phyloP scores from a whole-genome alignment of 2,113 vertebrate genomes.

The Hiodon tergisus region DNA sequence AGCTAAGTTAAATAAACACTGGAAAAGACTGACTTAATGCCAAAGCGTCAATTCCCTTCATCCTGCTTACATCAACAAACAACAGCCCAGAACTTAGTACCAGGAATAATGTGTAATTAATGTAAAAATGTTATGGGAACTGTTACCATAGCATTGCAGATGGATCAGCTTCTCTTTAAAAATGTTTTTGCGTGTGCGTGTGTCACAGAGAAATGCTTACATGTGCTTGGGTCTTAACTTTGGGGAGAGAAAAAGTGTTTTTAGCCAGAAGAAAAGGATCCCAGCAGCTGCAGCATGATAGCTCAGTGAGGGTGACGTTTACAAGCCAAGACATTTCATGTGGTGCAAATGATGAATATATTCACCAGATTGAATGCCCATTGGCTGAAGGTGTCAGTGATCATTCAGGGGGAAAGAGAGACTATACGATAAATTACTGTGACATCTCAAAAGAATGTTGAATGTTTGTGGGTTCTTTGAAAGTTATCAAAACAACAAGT shows the following conservation, averaged over 20 bases:
- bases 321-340: background rate
- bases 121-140: slow-evolving; percentile 24
- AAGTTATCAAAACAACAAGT: background rate
- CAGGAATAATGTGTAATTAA: slow-evolving; percentile 20
- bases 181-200: background rate
- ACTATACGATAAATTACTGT: background rate
- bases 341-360: background rate
- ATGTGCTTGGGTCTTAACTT: background rate
- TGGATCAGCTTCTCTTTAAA: background rate
- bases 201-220: background rate
- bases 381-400: slow-evolving; percentile 3
- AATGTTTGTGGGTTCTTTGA: slow-evolving; percentile 10
- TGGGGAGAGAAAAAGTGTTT: background rate
- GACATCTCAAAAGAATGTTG: slow-evolving; percentile 12
- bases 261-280: background rate
- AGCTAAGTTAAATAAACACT: slow-evolving; percentile 25
- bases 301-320: background rate
- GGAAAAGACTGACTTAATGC: slow-evolving; percentile 6
- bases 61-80: slow-evolving; percentile 21
- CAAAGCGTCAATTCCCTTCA: slow-evolving; percentile 13
- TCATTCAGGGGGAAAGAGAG: background rate
- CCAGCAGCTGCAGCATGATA: background rate
- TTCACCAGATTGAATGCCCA: slow-evolving; percentile 3
- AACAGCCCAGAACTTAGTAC: background rate
- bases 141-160: slow-evolving; percentile 20